These are phyloP conservation scores for Oncorhynchus keta DNA, from an alignment of 2,113 vertebrate species.

Conservation along the genomic window DNA sequence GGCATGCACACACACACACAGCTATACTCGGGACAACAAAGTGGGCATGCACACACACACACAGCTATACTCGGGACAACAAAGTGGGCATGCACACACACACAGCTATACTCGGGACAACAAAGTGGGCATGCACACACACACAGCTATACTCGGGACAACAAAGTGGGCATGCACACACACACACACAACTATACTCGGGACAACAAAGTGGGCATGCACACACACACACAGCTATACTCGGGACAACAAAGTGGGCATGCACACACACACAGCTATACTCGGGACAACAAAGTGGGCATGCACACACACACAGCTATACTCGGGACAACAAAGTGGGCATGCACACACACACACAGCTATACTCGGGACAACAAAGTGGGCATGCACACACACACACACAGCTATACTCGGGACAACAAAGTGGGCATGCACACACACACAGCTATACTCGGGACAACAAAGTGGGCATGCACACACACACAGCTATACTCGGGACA, in stretches of 20 bases:
- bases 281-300: neutral
- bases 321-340: neutral
- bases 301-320: neutral
- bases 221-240: neutral
- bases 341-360: neutral
- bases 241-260: neutral
- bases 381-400: neutral
- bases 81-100: neutral
- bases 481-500: neutral
- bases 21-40: neutral
- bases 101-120: neutral
- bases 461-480: neutral
- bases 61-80: neutral
- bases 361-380: neutral
- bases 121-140: neutral
- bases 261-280: neutral
- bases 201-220: neutral
- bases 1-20: neutral
- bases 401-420: neutral
- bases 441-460: neutral
- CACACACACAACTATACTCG: neutral
- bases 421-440: neutral
- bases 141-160: neutral
- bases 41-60: neutral
- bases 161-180: neutral